Evolutionary conservation across 1,140 invertebrate species (phyloP).

Genomic region (Megathymus violae): DNA sequence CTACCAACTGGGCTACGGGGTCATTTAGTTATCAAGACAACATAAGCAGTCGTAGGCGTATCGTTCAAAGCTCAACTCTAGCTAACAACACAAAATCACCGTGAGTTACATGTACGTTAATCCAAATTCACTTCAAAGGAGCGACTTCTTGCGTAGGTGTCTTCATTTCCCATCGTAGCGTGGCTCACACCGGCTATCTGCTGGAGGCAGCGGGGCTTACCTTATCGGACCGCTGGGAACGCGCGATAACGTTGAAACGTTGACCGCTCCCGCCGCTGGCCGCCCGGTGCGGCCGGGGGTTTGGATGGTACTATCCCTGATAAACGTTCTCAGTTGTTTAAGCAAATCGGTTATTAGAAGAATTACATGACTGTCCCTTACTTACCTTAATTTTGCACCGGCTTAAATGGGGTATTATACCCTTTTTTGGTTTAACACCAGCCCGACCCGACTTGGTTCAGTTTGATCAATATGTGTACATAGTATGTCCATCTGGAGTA

Average conservation of each 20-base stretch:
- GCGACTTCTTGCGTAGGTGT: constrained; percentile 51
- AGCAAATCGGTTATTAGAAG: not conserved
- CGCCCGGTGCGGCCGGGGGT: constrained; percentile 52
- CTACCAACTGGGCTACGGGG: too few species aligned
- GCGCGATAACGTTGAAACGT: constrained; percentile 76
- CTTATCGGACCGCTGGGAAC: constrained; percentile 71
- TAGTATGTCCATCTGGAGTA: too few species aligned
- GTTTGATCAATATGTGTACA: too few species aligned
- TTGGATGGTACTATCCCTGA: constrained; percentile 43
- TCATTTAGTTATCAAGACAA: too few species aligned
- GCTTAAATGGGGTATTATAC: constrained; percentile 5
- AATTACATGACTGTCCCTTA: not conserved
- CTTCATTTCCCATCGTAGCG: constrained; percentile 58
- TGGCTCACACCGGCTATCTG: constrained; percentile 51
- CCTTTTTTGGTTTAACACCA: too few species aligned
- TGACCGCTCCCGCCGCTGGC: constrained; percentile 71
- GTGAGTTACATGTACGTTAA: too few species aligned
- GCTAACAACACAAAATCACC: too few species aligned
- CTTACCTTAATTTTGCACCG: constrained; percentile 7
- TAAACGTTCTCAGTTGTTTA: constrained; percentile 29
- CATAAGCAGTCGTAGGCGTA: too few species aligned
- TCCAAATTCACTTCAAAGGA: constrained; percentile 43
- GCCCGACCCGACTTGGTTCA: too few species aligned
- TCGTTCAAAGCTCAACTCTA: too few species aligned
- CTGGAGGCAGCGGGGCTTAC: constrained; percentile 72